phyloP scores from a whole-genome alignment of 2,113 vertebrate species.

The Apus apus region DNA sequence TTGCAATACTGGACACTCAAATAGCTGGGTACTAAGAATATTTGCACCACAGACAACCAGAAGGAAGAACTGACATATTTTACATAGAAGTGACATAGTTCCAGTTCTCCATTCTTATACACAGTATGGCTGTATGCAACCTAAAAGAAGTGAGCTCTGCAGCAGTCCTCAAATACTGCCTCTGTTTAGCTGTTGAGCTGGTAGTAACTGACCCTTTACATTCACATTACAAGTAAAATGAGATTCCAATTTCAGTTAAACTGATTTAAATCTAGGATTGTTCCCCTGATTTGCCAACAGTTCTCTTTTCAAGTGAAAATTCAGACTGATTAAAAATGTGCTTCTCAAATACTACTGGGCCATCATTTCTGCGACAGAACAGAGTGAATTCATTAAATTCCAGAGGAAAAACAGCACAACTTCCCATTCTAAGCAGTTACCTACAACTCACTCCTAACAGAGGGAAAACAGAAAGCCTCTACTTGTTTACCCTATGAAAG shows the following conservation, averaged over 20 bases:
- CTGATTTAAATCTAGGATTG: neutral
- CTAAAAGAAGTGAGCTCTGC: neutral
- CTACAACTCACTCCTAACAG: neutral
- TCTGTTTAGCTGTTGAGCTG: neutral
- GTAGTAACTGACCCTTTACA: neutral
- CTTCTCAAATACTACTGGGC: neutral
- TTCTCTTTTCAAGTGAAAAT: neutral
- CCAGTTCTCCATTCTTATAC: neutral
- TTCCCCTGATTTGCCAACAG: neutral
- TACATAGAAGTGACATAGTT: neutral
- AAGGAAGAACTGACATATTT: rapidly evolving
- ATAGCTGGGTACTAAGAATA: neutral
- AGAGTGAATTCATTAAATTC: neutral
- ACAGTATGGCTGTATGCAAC: neutral
- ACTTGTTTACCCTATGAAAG: neutral
- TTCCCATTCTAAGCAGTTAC: neutral
- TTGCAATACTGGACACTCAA: neutral
- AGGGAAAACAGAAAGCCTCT: neutral
- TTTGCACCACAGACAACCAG: neutral
- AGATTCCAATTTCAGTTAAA: neutral
- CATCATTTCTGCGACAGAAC: neutral
- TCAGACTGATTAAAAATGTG: neutral
- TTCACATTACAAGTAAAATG: neutral
- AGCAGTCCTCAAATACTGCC: neutral
- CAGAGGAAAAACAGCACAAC: neutral